Percentiles rank a stretch among this genome's conserved stretches.
Conservation (phyloP, 2,113 vertebrate species). For the Hippocampus barbouri region DNA sequence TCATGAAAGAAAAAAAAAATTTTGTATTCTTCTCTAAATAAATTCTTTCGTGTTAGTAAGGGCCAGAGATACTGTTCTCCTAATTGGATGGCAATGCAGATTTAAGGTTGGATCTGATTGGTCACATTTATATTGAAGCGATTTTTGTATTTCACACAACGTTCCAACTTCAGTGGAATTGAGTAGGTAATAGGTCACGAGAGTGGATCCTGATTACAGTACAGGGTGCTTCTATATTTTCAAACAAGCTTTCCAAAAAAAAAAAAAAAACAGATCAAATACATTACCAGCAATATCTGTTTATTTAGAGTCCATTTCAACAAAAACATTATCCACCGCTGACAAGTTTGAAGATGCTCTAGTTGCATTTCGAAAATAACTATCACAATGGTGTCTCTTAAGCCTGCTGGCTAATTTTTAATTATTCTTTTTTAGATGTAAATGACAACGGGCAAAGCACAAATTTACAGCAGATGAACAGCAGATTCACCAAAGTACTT, state of each 20-base stretch:
- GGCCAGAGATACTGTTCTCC: too few species aligned
- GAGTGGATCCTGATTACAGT: not conserved
- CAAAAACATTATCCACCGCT: not conserved
- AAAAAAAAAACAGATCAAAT: not conserved
- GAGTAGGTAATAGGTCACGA: not conserved
- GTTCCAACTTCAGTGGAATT: too few species aligned
- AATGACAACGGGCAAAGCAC: constrained; percentile 14
- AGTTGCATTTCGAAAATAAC: not conserved
- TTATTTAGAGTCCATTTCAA: not conserved
- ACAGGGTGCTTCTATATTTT: not conserved
- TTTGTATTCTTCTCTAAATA: too few species aligned
- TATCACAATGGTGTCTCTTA: not conserved
- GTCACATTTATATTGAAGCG: too few species aligned
- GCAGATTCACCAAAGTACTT: constrained; percentile 83
- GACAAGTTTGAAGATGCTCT: not conserved
- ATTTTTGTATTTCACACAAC: too few species aligned
- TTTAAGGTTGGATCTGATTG: too few species aligned
- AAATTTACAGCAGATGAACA: constrained; percentile 34
- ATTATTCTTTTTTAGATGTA: not conserved
- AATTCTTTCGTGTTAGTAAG: too few species aligned
- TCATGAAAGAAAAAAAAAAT: too few species aligned
- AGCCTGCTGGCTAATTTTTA: not conserved
- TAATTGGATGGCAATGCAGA: too few species aligned
- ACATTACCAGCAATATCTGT: not conserved
- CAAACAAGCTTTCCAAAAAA: not conserved